A percentile compares a stretch with the other conserved stretches of the same genome.
Conservation (phyloP, 2,888 invertebrate species). For the Phengaris alcon region DNA sequence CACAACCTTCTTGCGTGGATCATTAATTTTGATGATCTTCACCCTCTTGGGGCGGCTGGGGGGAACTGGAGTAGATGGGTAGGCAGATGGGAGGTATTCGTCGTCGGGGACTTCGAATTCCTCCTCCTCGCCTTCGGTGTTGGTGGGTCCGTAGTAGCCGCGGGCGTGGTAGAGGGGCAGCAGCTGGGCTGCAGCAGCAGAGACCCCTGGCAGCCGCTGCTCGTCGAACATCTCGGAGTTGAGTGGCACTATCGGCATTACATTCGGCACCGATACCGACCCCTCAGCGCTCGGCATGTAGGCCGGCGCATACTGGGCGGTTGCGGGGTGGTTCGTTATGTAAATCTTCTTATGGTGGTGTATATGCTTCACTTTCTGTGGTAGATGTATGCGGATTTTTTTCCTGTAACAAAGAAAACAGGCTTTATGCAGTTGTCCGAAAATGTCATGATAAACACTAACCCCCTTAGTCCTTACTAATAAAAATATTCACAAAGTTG, state of each 20-base stretch:
- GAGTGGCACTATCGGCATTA: conserved; percentile 59
- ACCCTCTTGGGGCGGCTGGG: conserved; percentile 57
- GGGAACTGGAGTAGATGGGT: conserved; percentile 45
- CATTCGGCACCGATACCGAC: conserved; percentile 61
- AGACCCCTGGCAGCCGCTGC: conserved; percentile 51
- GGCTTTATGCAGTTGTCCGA: not conserved
- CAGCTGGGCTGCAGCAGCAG: conserved; percentile 60
- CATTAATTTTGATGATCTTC: conserved; percentile 65
- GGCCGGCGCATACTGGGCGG: conserved; percentile 71
- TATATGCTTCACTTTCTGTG: conserved; percentile 77
- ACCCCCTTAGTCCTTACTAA: too few relatives aligned
- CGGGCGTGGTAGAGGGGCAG: conserved; percentile 69
- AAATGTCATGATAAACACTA: not conserved
- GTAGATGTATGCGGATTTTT: conserved; percentile 78
- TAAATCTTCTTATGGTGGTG: conserved; percentile 78
- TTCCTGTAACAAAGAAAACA: conserved; percentile 68
- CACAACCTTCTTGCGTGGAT: conserved; percentile 59
- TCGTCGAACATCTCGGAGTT: conserved; percentile 65
- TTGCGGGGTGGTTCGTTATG: conserved; percentile 72
- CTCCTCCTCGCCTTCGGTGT: conserved; percentile 59
- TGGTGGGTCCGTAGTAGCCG: conserved; percentile 70
- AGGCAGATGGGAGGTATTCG: conserved; percentile 51
- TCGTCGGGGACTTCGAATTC: conserved; percentile 58
- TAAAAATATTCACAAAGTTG: too few relatives aligned
- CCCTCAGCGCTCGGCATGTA: conserved; percentile 68